Percentiles rank a stretch among this genome's conserved stretches.
Evolutionary conservation across 2,888 invertebrate species (phyloP).

Genomic region (Hirtodrosophila trivittata): DNA sequence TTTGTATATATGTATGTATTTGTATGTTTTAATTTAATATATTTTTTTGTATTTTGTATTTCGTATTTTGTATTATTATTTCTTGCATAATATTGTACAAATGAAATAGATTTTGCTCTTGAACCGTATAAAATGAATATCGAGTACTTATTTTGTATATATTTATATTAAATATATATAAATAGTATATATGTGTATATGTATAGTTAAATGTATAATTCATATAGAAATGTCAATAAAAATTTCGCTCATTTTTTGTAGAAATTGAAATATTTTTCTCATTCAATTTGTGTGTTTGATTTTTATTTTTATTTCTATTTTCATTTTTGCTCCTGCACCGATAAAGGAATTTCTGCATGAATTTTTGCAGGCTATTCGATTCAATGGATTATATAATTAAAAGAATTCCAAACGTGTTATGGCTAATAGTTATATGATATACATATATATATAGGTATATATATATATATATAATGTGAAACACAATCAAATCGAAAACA

Average conservation of each 20-base stretch:
- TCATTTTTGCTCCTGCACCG: conserved; percentile 60
- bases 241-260: conserved; percentile 55
- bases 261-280: conserved; percentile 9
- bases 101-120: conserved; percentile 55
- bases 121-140: conserved; percentile 61
- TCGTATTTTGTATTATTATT: conserved; percentile 19
- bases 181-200: conserved; percentile 26
- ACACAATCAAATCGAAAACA: conserved; percentile 20
- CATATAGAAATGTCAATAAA: conserved; percentile 63
- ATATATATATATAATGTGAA: conserved; percentile 7
- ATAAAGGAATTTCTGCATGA: conserved; percentile 56
- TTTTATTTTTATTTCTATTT: conserved; percentile 26
- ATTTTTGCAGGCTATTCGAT: conserved; percentile 43
- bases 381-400: no score
- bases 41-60: conserved; percentile 4
- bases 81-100: conserved; percentile 56
- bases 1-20: conserved; percentile 25
- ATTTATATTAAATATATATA: conserved; percentile 47
- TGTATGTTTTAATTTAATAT: background rate
- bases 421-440: conserved; percentile 16
- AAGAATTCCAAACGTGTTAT: conserved; percentile 10
- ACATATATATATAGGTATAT: background rate
- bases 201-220: conserved; percentile 43
- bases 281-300: conserved; percentile 6
- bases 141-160: conserved; percentile 64